These are phyloP conservation scores for Ectemnius continuus DNA, from an alignment of 2,888 invertebrate genomes.

Conservation along the genomic window DNA sequence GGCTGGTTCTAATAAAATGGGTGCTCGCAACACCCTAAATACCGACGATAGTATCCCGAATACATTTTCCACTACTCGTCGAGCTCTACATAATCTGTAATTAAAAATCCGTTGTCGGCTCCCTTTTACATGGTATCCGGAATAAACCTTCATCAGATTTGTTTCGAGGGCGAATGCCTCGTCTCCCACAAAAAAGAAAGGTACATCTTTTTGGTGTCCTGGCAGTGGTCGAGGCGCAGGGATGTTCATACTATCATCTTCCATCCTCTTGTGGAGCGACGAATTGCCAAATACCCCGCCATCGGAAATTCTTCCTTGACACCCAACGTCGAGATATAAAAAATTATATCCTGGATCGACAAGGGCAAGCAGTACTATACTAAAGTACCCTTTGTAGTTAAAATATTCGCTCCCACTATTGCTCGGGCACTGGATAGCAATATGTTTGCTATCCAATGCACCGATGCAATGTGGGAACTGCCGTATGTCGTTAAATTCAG, in stretches of 20 bases:
- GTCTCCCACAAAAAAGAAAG: slow-evolving; percentile 4
- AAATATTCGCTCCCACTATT: too few species aligned
- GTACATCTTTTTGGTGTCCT: too few species aligned
- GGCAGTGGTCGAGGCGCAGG: too few species aligned
- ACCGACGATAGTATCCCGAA: background rate
- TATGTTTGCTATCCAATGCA: slow-evolving; percentile 19
- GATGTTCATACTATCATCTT: too few species aligned
- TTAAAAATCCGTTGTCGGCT: background rate
- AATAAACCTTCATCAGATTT: background rate
- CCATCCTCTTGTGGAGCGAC: too few species aligned
- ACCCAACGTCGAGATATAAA: too few species aligned
- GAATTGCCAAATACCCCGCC: too few species aligned
- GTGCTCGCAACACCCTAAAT: background rate
- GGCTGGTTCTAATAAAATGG: background rate
- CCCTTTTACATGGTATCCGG: background rate
- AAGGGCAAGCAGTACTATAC: too few species aligned
- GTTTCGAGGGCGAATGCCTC: slow-evolving; percentile 4
- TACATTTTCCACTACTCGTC: slow-evolving; percentile 8
- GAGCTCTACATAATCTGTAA: background rate
- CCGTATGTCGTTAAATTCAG: slow-evolving; percentile 13
- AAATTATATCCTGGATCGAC: too few species aligned
- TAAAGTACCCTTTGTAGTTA: too few species aligned
- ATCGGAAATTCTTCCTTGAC: too few species aligned
- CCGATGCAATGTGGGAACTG: slow-evolving; percentile 22
- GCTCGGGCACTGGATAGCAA: slow-evolving; percentile 13